Base-by-base conservation (phyloP, 2,888 invertebrate genomes). In the Acanthosepion esculentum region DNA sequence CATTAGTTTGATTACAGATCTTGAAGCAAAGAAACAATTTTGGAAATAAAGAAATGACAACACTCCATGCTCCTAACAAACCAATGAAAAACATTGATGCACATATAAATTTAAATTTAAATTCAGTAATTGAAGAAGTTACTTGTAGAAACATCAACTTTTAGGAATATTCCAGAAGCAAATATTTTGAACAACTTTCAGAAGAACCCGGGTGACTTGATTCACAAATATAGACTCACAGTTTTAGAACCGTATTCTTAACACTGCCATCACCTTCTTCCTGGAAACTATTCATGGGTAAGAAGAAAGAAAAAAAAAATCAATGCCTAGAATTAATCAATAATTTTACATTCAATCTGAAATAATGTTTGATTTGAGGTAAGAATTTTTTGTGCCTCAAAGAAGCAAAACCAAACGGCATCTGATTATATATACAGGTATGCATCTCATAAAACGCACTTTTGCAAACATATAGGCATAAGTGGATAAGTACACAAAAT, bases 301-400 rank as follows among this genome's bases (percentile, higher is more conserved):
- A 78, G 15, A n/a, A n/a, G n/a, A 64, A 29, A 6, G 26, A 26
- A 26, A 64, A n/a, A n/a, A 78, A 78, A 78, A 78, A 78, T n/a
- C 78, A 78, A 78, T 78, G n/a, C n/a, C n/a, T n/a, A 78, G n/a
- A 78, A 78, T 78, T 78, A 78, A 78, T 78, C 78, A 78, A 78
- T 78, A 78, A 78, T 78, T 78, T 78, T 78, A 78, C n/a, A 78
- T 78, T 33, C n/a, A n/a, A 78, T 78, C 78, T 78, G 5, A 78
- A 78, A 33, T 33, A 78, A 78, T 33, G 78, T n/a, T 78, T 78
- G 78, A 78, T 78, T 78, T 78, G 78, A n/a, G n/a, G 29, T n/a
- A 78, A 78, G 33, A n/a, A 78, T 18, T 78, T 10, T 78, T 78
- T n/a, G n/a, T 5, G n/a, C 15, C 78, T n/a, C n/a, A 78, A 78